These are phyloP conservation scores for Aphis craccivora DNA, from an alignment of 1,140 invertebrate species.

Conservation along the genomic window DNA sequence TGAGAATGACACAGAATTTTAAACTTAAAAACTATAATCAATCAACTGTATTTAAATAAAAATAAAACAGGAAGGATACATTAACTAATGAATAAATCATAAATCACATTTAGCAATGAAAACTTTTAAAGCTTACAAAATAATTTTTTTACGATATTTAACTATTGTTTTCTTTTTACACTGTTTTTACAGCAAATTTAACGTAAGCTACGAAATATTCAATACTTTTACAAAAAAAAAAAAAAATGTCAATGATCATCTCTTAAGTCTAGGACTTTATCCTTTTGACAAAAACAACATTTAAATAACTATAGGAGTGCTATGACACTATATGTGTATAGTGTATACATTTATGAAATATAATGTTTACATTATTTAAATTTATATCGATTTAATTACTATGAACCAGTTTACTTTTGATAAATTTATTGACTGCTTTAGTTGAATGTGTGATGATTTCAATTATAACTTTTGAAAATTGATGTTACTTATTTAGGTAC, in stretches of 20 bases:
- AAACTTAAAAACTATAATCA: background rate
- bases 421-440: too few relatives aligned
- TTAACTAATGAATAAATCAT: conserved; percentile 12
- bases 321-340: background rate
- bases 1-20: background rate
- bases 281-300: background rate
- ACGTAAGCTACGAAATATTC: background rate
- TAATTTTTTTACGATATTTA: background rate
- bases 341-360: too few relatives aligned
- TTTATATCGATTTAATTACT: too few relatives aligned
- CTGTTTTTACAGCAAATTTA: background rate
- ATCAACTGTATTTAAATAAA: background rate
- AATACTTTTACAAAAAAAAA: background rate
- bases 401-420: too few relatives aligned
- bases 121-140: background rate
- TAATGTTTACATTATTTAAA: too few relatives aligned
- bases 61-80: background rate
- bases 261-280: background rate
- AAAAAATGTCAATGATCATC: background rate
- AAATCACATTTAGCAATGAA: background rate
- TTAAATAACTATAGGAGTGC: background rate
- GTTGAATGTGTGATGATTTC: too few relatives aligned
- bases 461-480: too few relatives aligned
- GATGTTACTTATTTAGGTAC: too few relatives aligned
- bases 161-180: background rate